Conservation (phyloP, 2,113 vertebrate genomes). For the Aspidoscelis tigris region DNA sequence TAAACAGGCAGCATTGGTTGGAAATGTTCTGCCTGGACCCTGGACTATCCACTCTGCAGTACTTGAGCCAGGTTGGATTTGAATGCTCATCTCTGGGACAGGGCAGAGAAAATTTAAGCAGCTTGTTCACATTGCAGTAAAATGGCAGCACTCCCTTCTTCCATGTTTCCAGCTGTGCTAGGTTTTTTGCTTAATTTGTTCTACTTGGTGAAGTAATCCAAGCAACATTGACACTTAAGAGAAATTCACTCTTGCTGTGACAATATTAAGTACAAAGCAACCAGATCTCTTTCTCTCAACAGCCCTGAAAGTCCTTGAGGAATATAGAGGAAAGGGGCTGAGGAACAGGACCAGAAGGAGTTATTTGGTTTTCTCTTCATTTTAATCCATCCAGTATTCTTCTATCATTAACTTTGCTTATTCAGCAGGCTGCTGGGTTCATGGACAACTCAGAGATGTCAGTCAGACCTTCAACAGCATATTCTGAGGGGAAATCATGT, state of each 20-base stretch:
- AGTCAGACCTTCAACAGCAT: background rate
- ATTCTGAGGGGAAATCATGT: conserved; percentile 2
- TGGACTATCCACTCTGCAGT: too few species aligned
- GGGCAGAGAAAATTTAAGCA: background rate
- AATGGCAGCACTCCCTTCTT: accelerated
- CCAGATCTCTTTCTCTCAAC: conserved; percentile 6
- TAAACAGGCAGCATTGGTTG: background rate
- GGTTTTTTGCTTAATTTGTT: background rate
- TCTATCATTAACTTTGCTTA: background rate
- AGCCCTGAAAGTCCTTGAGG: background rate
- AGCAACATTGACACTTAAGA: accelerated
- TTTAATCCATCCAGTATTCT: background rate
- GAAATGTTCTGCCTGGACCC: too few species aligned
- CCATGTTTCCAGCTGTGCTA: background rate
- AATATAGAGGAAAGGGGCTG: conserved; percentile 3
- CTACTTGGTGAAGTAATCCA: accelerated
- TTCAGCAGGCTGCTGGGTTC: background rate
- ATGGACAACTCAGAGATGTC: background rate
- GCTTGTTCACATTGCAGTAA: background rate
- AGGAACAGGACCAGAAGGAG: background rate
- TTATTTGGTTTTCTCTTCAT: conserved; percentile 1
- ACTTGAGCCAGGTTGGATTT: background rate
- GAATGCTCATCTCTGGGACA: background rate
- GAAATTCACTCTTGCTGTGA: conserved; percentile 1
- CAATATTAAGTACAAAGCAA: conserved; percentile 10